Base-by-base conservation (phyloP, 2,113 vertebrate genomes). In the Leptodactylus fuscus region DNA sequence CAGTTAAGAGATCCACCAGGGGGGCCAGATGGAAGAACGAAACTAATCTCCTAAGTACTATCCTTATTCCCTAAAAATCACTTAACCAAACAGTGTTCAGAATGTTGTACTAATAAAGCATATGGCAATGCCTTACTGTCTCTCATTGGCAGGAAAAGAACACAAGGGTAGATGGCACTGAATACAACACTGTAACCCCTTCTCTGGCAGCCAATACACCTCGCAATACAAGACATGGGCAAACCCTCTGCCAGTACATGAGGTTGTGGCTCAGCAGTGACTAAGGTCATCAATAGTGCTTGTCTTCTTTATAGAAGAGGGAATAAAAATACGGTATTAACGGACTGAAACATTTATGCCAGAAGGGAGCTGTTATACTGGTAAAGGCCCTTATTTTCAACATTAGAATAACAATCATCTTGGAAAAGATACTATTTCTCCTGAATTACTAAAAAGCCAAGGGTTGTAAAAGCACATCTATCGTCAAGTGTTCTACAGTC, bases 21-120 rank as follows among this genome's bases (percentile, higher is more conserved):
- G 83, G 75, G 75, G 29, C 83, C 83, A 85, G 83, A 85, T 85
- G 83, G 83, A 44, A 55, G 60, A 51, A 69, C 13, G 12, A 70
- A 79, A 41, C 75, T 55, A 70, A 85, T 80, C 78, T 85, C 46
- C 75, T 69, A 34, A 27, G 13, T 78, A 41, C 60, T 60, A 78
- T 78, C 46, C 48, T 85, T 71, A 79, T 85, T 85, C 75, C 60
- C 77, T 34, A 79, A 85, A 85, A 85, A 55, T 83, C 83, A 85
- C 48, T 85, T 78, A 67, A 79, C 69, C 75, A 80, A 85, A 79
- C 41, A 85, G 51, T 65, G 51, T 67, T 79, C 24, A 80, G 75
- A 44, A 24, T 85, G 44, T 51, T 85, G 83, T 80, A 85, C 51
- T 60, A 67, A 85, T 85, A 85, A 78, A 85, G 76, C 83, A 85